Evolutionary conservation across 2,113 vertebrate species (phyloP).

Genomic region (Dipodomys merriami): DNA sequence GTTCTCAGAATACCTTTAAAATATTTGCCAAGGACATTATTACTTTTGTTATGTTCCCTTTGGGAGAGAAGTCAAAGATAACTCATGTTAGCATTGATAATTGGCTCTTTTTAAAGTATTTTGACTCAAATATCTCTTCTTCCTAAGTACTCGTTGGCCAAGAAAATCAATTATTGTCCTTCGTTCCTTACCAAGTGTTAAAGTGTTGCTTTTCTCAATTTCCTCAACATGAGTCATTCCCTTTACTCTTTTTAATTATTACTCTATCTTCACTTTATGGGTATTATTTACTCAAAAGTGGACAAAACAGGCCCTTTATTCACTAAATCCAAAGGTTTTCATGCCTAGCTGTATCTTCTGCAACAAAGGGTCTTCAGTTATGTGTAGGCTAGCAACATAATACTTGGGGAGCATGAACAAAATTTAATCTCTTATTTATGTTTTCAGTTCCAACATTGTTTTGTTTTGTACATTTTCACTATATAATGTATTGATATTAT

Average conservation of each 20-base stretch:
- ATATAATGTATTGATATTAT: neutral
- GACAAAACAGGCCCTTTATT: neutral
- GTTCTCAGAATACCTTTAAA: constrained; percentile 46
- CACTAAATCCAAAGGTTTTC: neutral
- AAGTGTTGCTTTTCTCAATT: neutral
- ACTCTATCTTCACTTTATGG: constrained; percentile 1
- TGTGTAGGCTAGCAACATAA: neutral
- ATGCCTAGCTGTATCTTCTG: neutral
- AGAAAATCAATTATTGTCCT: constrained; percentile 46
- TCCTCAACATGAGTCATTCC: neutral
- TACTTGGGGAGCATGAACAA: neutral
- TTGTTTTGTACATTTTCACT: constrained; percentile 20
- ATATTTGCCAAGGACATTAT: constrained; percentile 15
- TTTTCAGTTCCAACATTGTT: neutral
- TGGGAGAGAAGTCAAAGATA: constrained; percentile 53
- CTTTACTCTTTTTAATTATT: neutral
- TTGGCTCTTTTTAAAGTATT: constrained; percentile 21
- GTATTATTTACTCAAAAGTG: constrained; percentile 8
- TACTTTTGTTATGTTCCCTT: constrained; percentile 57
- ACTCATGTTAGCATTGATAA: constrained; percentile 11
- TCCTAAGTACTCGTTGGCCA: neutral
- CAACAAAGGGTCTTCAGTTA: neutral
- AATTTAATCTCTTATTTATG: neutral
- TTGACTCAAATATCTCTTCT: constrained; percentile 31
- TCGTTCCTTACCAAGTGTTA: neutral